A percentile compares a stretch with the other conserved stretches of the same genome.
Evolutionary conservation across 2,888 invertebrate species (phyloP).

Genomic region (Arrhopalites spinosus): DNA sequence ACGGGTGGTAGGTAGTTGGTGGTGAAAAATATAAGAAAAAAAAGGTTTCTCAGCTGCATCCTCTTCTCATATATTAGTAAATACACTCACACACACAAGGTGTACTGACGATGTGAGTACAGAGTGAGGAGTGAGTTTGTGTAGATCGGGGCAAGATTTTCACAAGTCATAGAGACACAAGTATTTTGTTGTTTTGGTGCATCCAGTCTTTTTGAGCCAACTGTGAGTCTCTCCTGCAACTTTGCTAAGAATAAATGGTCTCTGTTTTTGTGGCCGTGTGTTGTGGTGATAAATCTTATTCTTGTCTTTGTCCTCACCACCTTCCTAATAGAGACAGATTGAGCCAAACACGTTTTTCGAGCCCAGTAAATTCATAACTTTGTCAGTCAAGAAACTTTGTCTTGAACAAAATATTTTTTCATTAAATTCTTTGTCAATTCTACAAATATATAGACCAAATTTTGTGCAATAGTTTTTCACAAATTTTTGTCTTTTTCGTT

Average conservation of each 20-base stretch:
- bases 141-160: no score
- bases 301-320: conserved; percentile 30
- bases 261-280: conserved; percentile 8
- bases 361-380: conserved; percentile 22
- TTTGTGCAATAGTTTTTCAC: no score
- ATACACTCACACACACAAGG: background rate
- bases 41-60: background rate
- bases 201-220: no score
- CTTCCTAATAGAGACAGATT: conserved; percentile 35
- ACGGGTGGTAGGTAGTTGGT: background rate
- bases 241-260: conserved; percentile 33
- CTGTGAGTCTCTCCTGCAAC: no score
- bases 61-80: background rate
- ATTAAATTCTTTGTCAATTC: no score
- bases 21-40: background rate
- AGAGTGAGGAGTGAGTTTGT: background rate
- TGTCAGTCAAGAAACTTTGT: background rate
- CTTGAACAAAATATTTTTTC: no score
- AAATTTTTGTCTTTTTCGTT: no score
- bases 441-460: no score
- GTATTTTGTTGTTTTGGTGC: no score
- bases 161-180: no score
- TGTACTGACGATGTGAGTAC: background rate
- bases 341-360: conserved; percentile 32
- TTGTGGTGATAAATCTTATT: conserved; percentile 33